Percentiles rank a stretch among this genome's conserved stretches.
These are phyloP conservation scores for Apotomis capreana DNA, from an alignment of 2,888 invertebrate genomes.

Conservation along the genomic window DNA sequence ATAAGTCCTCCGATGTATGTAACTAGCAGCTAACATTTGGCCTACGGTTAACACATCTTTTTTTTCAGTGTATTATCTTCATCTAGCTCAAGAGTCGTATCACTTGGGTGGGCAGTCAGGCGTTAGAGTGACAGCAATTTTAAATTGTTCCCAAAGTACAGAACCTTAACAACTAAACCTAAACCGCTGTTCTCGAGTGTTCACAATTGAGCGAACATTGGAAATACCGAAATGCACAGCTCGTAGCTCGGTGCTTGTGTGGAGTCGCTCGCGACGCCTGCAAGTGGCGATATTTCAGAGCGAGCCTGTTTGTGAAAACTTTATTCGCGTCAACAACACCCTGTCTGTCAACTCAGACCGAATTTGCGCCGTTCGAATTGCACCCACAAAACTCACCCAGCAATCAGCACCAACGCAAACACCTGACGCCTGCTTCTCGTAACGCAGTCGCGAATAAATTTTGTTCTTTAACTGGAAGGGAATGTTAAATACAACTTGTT, in stretches of 20 bases:
- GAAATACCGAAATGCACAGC: conserved; percentile 44
- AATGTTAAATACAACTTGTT: conserved; percentile 31
- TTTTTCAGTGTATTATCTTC: no score
- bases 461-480: conserved; percentile 35
- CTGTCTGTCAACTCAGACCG: conserved; percentile 65
- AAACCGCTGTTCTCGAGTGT: neutral
- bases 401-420: conserved; percentile 49
- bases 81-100: no score
- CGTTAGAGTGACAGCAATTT: no score
- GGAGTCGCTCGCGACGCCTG: conserved; percentile 65
- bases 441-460: conserved; percentile 33
- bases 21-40: no score
- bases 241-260: conserved; percentile 56
- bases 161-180: neutral
- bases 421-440: conserved; percentile 37
- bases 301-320: conserved; percentile 70
- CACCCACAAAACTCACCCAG: conserved; percentile 54
- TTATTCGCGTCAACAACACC: conserved; percentile 66
- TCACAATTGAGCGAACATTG: conserved; percentile 17
- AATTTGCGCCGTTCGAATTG: conserved; percentile 53
- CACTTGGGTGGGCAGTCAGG: no score
- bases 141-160: no score
- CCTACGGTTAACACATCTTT: no score
- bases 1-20: no score
- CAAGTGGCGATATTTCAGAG: conserved; percentile 71